Evolutionary conservation across 1,140 invertebrate genomes (phyloP), one percentile per base, ranked within the genome.

Genomic region (Druon quercuslanigerum): DNA sequence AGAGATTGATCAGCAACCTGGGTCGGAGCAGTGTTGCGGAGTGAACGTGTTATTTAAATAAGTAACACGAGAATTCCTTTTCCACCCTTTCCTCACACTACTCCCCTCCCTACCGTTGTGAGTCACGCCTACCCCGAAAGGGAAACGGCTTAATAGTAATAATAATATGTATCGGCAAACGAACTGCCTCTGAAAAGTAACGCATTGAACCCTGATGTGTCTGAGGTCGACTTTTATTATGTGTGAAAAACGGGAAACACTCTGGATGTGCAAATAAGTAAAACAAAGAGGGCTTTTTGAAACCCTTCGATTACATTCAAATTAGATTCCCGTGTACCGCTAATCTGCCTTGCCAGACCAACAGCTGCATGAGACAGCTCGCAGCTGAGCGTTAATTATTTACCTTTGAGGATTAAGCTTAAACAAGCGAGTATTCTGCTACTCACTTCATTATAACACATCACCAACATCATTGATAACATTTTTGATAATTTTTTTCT

Each of bases 311-410:
- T 79, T 76, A 78, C 74, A 84, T 84, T 84, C 76, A 83, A 83
- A 84, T 84, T 82, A 81, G 82, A 83, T 83, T 83, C 78, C 51
- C 80, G 70, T 82, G 79, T 83, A 83, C 79, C 76, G 80, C 77
- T 82, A 83, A 84, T 84, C 75, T 74, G 70, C 25, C 56, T 82
- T 72, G 16, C 66, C 76, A 71, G 73, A 72, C 57, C 72, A 79
- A 78, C 83, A 84, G 82, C 82, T 84, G 82, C 79, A 75, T 16
- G 16, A 74, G 72, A 80, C 71, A 50, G 54, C 56, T 72, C 76
- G 51, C 76, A 78, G 81, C 79, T 80, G 81, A 81, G 76, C 79
- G 72, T 82, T 81, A 80, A 82, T 82, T 82, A 82, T 82, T 82
- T 60, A 80, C 72, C 66, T 60, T 73, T 33, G n/a, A 50, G 79